These are phyloP conservation scores for Cephus nigrinus DNA, from an alignment of 2,888 invertebrate species.

Conservation along the genomic window DNA sequence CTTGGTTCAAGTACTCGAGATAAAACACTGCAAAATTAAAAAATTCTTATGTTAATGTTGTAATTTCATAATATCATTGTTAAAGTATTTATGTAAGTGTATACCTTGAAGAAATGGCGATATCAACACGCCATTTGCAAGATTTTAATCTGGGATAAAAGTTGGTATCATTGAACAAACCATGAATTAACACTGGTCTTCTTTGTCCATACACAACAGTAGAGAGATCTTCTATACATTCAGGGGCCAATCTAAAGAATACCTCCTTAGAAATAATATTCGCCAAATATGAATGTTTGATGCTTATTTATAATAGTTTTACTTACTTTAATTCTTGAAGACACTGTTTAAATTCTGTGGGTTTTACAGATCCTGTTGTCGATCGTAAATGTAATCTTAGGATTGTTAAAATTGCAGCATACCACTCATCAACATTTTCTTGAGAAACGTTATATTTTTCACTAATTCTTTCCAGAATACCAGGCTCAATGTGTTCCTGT, in stretches of 20 bases:
- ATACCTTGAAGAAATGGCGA: conserved; percentile 69
- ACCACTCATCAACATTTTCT: conserved; percentile 68
- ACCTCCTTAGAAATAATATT: conserved; percentile 5
- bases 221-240: conserved; percentile 68
- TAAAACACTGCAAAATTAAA: conserved; percentile 53
- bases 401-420: conserved; percentile 67
- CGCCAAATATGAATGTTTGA: background rate
- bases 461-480: conserved; percentile 56
- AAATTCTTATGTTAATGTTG: conserved; percentile 4
- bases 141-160: conserved; percentile 63
- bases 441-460: conserved; percentile 58
- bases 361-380: conserved; percentile 65
- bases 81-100: background rate
- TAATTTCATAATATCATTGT: background rate
- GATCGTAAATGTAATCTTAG: conserved; percentile 67
- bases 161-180: conserved; percentile 62
- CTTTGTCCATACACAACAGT: conserved; percentile 68
- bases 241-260: conserved; percentile 63
- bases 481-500: conserved; percentile 57
- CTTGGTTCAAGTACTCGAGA: conserved; percentile 66
- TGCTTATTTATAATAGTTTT: background rate
- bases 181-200: conserved; percentile 58
- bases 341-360: conserved; percentile 66
- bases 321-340: conserved; percentile 66
- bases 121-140: conserved; percentile 69